These are phyloP conservation scores for Odontamblyopus rebecca DNA, from an alignment of 2,797 vertebrate species.

Conservation along the genomic window DNA sequence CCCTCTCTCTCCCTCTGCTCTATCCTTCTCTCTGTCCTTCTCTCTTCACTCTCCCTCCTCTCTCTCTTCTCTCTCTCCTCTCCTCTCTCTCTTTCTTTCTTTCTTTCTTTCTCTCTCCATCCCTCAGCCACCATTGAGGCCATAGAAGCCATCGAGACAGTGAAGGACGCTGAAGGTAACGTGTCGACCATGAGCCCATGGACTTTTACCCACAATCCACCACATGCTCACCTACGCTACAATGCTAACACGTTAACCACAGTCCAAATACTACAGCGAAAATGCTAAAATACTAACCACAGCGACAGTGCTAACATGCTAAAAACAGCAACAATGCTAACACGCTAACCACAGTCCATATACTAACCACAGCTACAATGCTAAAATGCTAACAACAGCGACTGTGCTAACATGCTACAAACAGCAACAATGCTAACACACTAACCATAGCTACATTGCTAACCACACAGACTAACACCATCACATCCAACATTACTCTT, in stretches of 20 bases:
- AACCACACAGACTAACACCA: conserved; percentile 34
- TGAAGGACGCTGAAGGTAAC: conserved; percentile 79
- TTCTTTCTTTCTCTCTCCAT: conserved; percentile 61
- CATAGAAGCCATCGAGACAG: conserved; percentile 81
- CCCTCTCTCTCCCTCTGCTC: no score
- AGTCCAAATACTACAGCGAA: no score
- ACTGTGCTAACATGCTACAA: conserved; percentile 14
- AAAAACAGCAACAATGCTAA: conserved; percentile 26
- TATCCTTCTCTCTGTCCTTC: no score
- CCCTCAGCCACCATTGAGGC: conserved; percentile 82
- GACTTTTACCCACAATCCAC: conserved; percentile 57
- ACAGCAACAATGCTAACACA: not conserved
- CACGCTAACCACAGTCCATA: not conserved
- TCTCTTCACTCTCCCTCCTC: not conserved
- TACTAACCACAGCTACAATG: no score
- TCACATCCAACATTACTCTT: conserved; percentile 38
- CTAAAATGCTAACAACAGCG: no score
- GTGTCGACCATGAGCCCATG: conserved; percentile 53
- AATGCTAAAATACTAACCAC: no score
- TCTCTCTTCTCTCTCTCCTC: conserved; percentile 22
- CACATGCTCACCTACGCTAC: conserved; percentile 50
- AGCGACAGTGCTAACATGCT: conserved; percentile 15
- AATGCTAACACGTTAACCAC: conserved; percentile 23
- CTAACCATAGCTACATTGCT: conserved; percentile 38
- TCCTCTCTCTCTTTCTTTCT: not conserved